Evolutionary conservation across 2,888 invertebrate species (phyloP).

Genomic region (Polydrusus pterygomalis): DNA sequence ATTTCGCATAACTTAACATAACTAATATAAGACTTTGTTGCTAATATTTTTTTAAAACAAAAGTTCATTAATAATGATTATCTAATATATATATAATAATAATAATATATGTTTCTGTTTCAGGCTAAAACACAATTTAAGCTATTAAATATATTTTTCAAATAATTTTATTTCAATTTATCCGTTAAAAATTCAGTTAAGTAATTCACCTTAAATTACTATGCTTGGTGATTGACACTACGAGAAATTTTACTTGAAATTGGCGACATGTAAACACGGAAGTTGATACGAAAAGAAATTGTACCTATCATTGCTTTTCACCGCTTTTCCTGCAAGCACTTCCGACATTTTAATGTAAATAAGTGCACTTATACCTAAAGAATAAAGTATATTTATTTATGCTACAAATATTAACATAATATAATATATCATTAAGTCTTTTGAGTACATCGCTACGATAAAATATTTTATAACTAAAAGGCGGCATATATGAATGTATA

Average conservation of each 20-base stretch:
- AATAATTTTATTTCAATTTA: not conserved
- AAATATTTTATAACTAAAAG: too few species aligned
- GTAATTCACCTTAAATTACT: not conserved
- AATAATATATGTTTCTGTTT: too few species aligned
- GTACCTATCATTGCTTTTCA: not conserved
- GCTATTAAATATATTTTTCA: too few species aligned
- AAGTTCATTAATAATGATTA: too few species aligned
- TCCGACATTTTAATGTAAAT: not conserved
- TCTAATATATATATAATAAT: too few species aligned
- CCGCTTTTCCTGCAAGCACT: constrained; percentile 1
- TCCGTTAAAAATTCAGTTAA: not conserved
- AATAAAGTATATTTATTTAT: not conserved
- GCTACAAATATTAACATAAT: not conserved
- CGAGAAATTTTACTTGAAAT: not conserved
- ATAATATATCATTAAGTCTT: too few species aligned
- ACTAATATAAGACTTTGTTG: too few species aligned
- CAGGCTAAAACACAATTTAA: too few species aligned
- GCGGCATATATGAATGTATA: too few species aligned
- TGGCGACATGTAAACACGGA: not conserved
- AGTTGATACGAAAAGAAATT: not conserved
- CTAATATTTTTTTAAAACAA: too few species aligned
- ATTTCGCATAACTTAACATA: too few species aligned
- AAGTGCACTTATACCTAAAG: not conserved
- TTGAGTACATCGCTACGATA: too few species aligned
- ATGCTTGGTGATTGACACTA: not conserved